Base-by-base conservation (phyloP, 2,888 invertebrate genomes). In the Caenorhabditis imperialis region DNA sequence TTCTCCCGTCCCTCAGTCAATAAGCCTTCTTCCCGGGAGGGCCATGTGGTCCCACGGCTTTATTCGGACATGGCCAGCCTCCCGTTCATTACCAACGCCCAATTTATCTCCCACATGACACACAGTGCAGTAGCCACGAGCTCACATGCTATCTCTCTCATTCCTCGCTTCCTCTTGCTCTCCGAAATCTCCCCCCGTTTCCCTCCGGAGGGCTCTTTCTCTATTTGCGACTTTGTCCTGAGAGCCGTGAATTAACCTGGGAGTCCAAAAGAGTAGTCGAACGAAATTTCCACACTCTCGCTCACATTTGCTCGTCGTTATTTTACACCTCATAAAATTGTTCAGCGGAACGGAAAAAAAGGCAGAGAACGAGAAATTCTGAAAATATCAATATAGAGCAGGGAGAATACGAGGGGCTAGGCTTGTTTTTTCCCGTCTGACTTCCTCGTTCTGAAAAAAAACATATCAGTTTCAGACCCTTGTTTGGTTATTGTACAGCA, bases 11-110 rank as follows among this genome's bases (percentile, higher is more conserved):
- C 45, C 20, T 33, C n/a, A 8, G 10, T 8, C 38, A 38, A 54
- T 54, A 33, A 18, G 54, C 48, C 18, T 65, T 48, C 22, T 30
- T 61, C 27, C 7, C n/a, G 30, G n/a, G 3, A 18, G 50, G 50
- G 25, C 65, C 57, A 55, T 57, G 55, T 42, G 57, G 51, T 27
- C 50, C 44, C 30, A 30, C 10, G 30, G 7, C 10, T 30, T 67
- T 65, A 57, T 57, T 67, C 57, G 57, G 67, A n/a, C 63, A 50
- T 40, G n/a, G n/a, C n/a, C n/a, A n/a, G n/a, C 30, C 38, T 54
- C 47, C 48, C 42, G 65, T 50, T 57, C 65, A 65, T 55, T 40
- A 57, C 48, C n/a, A 48, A 48, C 48, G 30, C 57, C 47, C 38
- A 44, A 57, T 57, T 57, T 55, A 44, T 62, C 48, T 18, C 30